A percentile compares a stretch with the other conserved stretches of the same genome.
These are phyloP conservation scores for Turdus rufiventris DNA, from an alignment of 2,113 vertebrate species.

Conservation along the genomic window DNA sequence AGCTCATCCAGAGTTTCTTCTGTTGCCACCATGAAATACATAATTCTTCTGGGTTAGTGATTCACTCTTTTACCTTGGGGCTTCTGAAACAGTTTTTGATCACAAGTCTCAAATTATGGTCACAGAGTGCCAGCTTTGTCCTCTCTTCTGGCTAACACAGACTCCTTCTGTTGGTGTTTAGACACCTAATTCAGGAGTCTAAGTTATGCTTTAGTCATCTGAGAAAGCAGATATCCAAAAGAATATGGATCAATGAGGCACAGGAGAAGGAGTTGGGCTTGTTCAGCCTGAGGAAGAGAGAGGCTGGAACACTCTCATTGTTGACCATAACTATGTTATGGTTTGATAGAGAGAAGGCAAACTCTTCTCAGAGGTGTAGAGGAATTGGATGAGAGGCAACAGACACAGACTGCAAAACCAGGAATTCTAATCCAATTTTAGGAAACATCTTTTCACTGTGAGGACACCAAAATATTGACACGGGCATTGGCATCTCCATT, in stretches of 20 bases:
- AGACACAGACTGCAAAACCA: neutral
- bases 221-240: neutral
- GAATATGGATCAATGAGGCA: neutral
- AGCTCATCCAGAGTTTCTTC: neutral
- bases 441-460: neutral
- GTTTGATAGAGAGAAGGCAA: neutral
- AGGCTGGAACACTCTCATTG: neutral
- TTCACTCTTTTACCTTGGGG: neutral
- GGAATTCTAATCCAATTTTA: neutral
- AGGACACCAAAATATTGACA: neutral
- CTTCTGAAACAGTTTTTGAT: neutral
- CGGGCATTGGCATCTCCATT: neutral
- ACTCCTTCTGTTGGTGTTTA: neutral
- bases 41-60: neutral
- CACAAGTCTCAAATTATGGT: neutral
- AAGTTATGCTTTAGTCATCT: neutral
- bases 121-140: rapidly evolving
- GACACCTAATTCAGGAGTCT: neutral
- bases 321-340: neutral
- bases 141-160: neutral
- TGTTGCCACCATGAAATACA: neutral
- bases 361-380: neutral
- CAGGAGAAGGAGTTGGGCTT: neutral
- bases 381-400: neutral
- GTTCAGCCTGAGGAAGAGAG: neutral